A percentile compares a stretch with the other conserved stretches of the same genome.
Evolutionary conservation across 2,888 invertebrate species (phyloP).

Genomic region (Drosophila silvestris): DNA sequence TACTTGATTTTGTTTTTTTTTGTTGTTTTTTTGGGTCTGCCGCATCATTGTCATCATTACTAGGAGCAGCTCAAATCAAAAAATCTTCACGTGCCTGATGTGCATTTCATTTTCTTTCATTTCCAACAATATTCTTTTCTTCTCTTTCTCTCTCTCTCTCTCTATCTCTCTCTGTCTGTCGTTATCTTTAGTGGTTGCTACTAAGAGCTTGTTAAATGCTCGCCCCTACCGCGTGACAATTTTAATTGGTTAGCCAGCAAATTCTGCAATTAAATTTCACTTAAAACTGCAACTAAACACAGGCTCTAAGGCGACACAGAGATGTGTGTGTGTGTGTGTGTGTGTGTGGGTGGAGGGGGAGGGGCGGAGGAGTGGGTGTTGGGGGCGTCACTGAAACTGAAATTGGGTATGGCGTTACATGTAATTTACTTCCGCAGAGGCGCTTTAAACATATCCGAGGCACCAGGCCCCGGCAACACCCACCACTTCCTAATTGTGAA

Average conservation of each 20-base stretch:
- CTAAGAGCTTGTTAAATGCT: conserved; percentile 41
- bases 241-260: conserved; percentile 65
- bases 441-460: conserved; percentile 73
- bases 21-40: conserved; percentile 37
- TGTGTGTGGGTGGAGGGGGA: neutral
- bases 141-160: too few relatives aligned
- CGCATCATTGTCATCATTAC: conserved; percentile 59
- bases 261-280: conserved; percentile 77
- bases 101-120: conserved; percentile 7
- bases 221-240: conserved; percentile 12
- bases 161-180: neutral
- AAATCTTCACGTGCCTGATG: conserved; percentile 32
- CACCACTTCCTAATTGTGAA: conserved; percentile 81
- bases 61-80: conserved; percentile 27
- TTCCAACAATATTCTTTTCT: neutral
- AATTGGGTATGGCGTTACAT: conserved; percentile 42
- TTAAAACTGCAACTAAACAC: conserved; percentile 71
- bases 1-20: neutral
- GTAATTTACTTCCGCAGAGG: conserved; percentile 76
- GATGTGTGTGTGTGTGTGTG: neutral
- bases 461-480: conserved; percentile 66
- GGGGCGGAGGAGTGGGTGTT: neutral
- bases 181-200: conserved; percentile 29
- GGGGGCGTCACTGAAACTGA: conserved; percentile 15
- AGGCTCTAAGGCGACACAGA: neutral